Percentiles rank a stretch among this genome's conserved stretches.
These are phyloP conservation scores for Noturus placidus DNA, from an alignment of 2,113 vertebrate genomes.

Conservation along the genomic window DNA sequence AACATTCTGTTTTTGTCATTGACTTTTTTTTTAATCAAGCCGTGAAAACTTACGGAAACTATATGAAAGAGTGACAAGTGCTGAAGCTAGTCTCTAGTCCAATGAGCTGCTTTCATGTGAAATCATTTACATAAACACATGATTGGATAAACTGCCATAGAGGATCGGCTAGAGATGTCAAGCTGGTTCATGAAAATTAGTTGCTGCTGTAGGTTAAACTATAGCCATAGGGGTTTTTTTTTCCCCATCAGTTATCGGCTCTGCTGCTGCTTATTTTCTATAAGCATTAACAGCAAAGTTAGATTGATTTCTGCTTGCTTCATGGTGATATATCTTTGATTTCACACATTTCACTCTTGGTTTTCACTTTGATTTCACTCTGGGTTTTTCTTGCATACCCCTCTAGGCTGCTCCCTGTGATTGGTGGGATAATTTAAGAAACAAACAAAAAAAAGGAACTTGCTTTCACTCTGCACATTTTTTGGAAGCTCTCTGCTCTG, in stretches of 20 bases:
- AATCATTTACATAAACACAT: background rate
- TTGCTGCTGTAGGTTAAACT: background rate
- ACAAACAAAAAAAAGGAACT: no score
- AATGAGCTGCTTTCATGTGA: background rate
- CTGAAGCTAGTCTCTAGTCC: background rate
- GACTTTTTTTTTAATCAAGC: background rate
- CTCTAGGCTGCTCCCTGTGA: background rate
- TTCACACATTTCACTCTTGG: background rate
- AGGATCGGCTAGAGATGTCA: background rate
- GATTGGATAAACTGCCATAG: background rate
- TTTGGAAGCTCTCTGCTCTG: background rate
- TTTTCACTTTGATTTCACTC: no score
- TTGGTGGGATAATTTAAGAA: background rate
- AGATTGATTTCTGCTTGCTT: background rate
- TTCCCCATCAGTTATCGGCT: no score
- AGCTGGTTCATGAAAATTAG: background rate
- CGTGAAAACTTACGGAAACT: background rate
- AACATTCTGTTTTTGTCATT: background rate
- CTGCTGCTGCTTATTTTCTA: background rate
- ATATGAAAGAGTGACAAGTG: background rate
- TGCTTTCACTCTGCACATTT: background rate
- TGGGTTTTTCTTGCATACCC: background rate
- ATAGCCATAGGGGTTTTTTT: no score
- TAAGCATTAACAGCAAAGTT: background rate
- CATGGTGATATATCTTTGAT: background rate